phyloP scores from a whole-genome alignment of 2,888 invertebrate genomes.

The Yponomeuta sedellus region DNA sequence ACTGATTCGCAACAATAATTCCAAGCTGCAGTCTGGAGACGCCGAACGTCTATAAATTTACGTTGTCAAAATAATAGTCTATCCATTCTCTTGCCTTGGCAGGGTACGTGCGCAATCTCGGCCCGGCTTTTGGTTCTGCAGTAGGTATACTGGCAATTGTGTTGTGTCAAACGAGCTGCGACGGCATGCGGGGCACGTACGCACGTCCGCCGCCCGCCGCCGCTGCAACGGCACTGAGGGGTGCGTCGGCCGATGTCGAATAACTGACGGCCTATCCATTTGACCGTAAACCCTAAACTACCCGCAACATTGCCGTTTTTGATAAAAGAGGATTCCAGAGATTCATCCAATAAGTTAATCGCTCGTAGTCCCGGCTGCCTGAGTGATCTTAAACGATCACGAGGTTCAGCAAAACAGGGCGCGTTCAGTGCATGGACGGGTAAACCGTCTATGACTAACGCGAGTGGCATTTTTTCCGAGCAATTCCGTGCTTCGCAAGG shows the following conservation, averaged over 20 bases:
- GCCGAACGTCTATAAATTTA: slow-evolving; percentile 8
- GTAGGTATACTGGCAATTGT: slow-evolving; percentile 38
- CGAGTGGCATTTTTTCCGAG: too few relatives aligned
- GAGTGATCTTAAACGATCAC: too few relatives aligned
- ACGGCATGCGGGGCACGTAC: slow-evolving; percentile 50
- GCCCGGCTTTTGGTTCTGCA: slow-evolving; percentile 42
- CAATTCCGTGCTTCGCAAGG: too few relatives aligned
- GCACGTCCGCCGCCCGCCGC: slow-evolving; percentile 30
- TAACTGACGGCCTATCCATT: slow-evolving; percentile 1
- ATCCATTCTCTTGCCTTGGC: slow-evolving; percentile 17
- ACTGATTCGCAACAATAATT: not conserved
- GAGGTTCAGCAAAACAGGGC: too few relatives aligned
- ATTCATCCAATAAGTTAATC: too few relatives aligned
- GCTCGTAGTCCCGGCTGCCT: too few relatives aligned
- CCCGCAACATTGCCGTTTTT: slow-evolving; percentile 2
- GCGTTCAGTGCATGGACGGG: too few relatives aligned
- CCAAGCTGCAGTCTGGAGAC: not conserved
- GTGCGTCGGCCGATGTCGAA: not conserved
- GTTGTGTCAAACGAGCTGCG: slow-evolving; percentile 43
- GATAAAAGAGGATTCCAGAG: too few relatives aligned
- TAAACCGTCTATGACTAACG: too few relatives aligned
- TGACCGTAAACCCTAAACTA: slow-evolving; percentile 18
- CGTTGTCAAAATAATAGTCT: slow-evolving; percentile 18
- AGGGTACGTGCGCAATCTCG: slow-evolving; percentile 48
- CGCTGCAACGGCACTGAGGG: slow-evolving; percentile 16